Percentiles rank a stretch among this genome's conserved stretches.
Conservation (phyloP, 2,888 invertebrate genomes). For the Microplitis deprimator region DNA sequence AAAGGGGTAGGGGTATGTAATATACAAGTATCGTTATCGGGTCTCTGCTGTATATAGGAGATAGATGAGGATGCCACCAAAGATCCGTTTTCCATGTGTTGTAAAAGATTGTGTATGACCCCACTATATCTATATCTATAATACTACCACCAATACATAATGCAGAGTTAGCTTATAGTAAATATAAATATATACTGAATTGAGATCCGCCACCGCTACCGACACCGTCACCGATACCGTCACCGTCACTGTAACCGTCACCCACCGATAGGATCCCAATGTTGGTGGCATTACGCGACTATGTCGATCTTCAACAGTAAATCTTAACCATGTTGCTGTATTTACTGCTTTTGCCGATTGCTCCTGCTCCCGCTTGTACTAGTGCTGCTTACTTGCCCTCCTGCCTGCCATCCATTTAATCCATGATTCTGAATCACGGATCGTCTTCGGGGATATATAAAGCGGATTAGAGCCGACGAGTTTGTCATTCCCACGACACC, state of each 20-base stretch:
- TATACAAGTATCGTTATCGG: neutral
- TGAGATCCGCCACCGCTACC: constrained; percentile 25
- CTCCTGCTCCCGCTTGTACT: constrained; percentile 59
- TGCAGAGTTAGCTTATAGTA: no score
- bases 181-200: neutral
- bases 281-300: constrained; percentile 40
- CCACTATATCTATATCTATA: constrained; percentile 2
- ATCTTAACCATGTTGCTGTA: constrained; percentile 55
- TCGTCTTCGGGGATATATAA: constrained; percentile 67
- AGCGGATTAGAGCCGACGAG: constrained; percentile 59
- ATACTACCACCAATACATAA: no score
- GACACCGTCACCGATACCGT: neutral
- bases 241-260: neutral
- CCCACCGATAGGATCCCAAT: constrained; percentile 30
- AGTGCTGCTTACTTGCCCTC: constrained; percentile 33
- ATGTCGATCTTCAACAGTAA: constrained; percentile 64
- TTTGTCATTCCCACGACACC: constrained; percentile 65
- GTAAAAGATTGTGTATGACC: constrained; percentile 20
- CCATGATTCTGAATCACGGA: constrained; percentile 69
- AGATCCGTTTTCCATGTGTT: constrained; percentile 46
- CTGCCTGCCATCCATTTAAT: constrained; percentile 49
- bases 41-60: constrained; percentile 18
- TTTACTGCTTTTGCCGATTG: neutral
- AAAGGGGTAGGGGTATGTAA: neutral
- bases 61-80: constrained; percentile 49